Conservation (phyloP, 1,140 invertebrate species). For the Trissolcus basalis region DNA sequence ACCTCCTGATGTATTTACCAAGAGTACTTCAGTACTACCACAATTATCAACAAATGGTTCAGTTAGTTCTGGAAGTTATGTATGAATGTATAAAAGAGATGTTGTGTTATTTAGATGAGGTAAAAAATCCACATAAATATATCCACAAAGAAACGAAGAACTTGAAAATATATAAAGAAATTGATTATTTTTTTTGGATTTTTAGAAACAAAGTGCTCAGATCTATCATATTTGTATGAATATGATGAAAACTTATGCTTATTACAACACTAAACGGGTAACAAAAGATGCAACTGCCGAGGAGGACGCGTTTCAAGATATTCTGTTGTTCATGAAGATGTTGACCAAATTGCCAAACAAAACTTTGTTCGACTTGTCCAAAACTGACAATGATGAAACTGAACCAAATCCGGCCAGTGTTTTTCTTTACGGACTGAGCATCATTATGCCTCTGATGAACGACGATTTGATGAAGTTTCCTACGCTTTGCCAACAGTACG, state of each 20-base stretch:
- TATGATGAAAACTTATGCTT: slow-evolving; percentile 82
- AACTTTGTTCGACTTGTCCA: slow-evolving; percentile 81
- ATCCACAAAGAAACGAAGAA: no score
- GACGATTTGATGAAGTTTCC: slow-evolving; percentile 84
- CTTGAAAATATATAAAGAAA: no score
- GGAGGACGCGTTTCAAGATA: slow-evolving; percentile 85
- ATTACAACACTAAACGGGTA: slow-evolving; percentile 78
- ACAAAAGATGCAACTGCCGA: slow-evolving; percentile 79
- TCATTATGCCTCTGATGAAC: slow-evolving; percentile 86
- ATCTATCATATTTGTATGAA: slow-evolving; percentile 81
- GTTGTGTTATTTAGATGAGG: slow-evolving; percentile 80
- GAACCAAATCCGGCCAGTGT: slow-evolving; percentile 78
- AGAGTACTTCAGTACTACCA: slow-evolving; percentile 84
- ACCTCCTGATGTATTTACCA: slow-evolving; percentile 81
- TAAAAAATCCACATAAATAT: slow-evolving; percentile 68
- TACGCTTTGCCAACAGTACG: slow-evolving; percentile 81
- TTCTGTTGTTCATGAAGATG: slow-evolving; percentile 83
- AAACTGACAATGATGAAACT: not conserved
- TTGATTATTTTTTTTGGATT: slow-evolving; percentile 11
- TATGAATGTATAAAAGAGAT: slow-evolving; percentile 83
- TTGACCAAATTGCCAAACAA: slow-evolving; percentile 83
- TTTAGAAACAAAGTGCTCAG: slow-evolving; percentile 76
- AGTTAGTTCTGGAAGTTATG: slow-evolving; percentile 86
- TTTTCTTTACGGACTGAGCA: slow-evolving; percentile 82
- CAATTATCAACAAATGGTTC: slow-evolving; percentile 88